A percentile compares a stretch with the other conserved stretches of the same genome.
These are phyloP conservation scores for Callorhinus ursinus DNA, from an alignment of 2,113 vertebrate genomes.

Conservation along the genomic window DNA sequence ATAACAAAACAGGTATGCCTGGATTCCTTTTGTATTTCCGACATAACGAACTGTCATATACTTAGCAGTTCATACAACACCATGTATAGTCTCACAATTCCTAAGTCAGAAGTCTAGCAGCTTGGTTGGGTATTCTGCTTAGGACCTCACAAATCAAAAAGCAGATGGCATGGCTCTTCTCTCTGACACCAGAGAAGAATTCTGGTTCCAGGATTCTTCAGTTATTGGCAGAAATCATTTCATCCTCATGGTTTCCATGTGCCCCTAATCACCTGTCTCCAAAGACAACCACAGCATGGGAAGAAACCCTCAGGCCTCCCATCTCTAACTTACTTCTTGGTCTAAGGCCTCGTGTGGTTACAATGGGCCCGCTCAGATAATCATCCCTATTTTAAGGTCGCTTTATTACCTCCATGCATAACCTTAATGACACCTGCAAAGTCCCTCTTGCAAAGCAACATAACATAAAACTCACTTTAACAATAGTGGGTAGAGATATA, in stretches of 20 bases:
- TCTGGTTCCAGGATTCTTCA: neutral
- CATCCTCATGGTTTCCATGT: neutral
- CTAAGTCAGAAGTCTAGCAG: neutral
- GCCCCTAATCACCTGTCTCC: neutral
- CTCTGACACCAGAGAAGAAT: neutral
- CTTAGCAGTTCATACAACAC: neutral
- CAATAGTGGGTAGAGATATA: neutral
- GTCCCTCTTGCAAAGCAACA: neutral
- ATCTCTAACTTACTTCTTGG: neutral
- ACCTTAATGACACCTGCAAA: neutral
- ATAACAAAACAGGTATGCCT: neutral
- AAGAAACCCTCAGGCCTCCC: neutral
- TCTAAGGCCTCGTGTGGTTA: neutral
- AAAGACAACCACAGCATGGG: neutral
- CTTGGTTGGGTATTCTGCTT: neutral
- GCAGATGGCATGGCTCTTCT: neutral
- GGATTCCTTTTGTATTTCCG: neutral
- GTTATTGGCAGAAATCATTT: neutral
- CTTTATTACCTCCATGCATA: neutral
- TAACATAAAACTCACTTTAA: neutral
- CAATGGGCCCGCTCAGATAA: too few species aligned
- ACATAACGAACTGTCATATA: neutral
- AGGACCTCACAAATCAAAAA: neutral
- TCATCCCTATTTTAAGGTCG: neutral
- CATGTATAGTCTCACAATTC: neutral